Base-by-base conservation (phyloP, 2,888 invertebrate species). In the Mermis nigrescens region DNA sequence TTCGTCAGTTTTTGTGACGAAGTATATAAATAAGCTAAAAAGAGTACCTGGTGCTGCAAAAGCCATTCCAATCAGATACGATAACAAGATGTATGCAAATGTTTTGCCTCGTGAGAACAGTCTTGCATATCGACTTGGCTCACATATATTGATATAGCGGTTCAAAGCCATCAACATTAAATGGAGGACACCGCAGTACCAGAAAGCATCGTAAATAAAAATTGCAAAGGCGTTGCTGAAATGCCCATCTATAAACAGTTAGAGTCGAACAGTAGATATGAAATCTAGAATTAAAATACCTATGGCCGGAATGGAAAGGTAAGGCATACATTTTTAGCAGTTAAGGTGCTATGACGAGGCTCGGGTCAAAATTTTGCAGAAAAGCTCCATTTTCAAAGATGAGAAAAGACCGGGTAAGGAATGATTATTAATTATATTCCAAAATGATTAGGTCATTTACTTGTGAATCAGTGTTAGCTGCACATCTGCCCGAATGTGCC, bases 121-220 rank as follows among this genome's bases (percentile, higher is more conserved):
- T 22, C 1, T 4, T 2, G 27, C 7, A 46, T 60, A 62, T 15
- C 27, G 38, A n/a, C 38, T 57, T 7, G 61, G 51, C 3, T 38
- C 29, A 38, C 62, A 62, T 29, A 62, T 62, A 46, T 55, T 60
- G 15, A 62, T 58, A 38, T 56, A 60, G 3, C 62, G 62, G 31
- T 62, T 62, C 22, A 60, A 1, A 1, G 60, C 48, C 62, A 62
- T 62, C 19, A 60, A 15, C 55, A 57, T 55, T 27, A 62, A 31
- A 46, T 62, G 62, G 7, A 62, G 52, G 19, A 62, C 60, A 1
- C 60, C 62, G 22, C 32, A 27, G 56, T 62, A 62, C 62, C 62
- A 62, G 31, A 57, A 59, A 2, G 59, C 31, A 29, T 62, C 59
- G 51, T 62, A 62, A 28, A 60, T 55, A 22, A 55, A 52, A n/a